phyloP scores from a whole-genome alignment of 2,797 vertebrate species.

The Anguilla obscura region DNA sequence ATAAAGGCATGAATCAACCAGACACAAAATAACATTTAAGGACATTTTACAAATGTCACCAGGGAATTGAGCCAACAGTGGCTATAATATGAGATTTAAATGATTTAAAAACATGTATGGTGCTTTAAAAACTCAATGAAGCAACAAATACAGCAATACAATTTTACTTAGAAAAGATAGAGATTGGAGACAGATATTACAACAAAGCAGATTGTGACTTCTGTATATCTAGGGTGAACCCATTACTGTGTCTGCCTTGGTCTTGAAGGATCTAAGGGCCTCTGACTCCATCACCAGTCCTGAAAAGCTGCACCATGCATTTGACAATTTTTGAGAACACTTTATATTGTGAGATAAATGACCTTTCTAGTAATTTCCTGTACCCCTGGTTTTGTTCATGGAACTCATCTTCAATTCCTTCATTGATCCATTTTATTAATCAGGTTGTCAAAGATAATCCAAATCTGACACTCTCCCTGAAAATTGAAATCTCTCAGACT shows the following conservation, averaged over 20 bases:
- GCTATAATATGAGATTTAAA: not conserved
- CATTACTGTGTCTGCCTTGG: not conserved
- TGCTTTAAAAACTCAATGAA: not conserved
- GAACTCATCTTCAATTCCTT: not conserved
- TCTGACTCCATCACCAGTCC: not conserved
- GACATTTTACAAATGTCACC: not conserved
- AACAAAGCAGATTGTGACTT: not conserved
- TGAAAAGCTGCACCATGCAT: not conserved
- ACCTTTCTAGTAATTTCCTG: not conserved
- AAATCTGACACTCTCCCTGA: not conserved
- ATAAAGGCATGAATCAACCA: not conserved
- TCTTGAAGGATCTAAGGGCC: not conserved
- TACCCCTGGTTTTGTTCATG: not conserved
- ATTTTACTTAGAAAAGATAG: not conserved
- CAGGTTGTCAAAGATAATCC: not conserved
- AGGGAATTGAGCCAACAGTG: not conserved
- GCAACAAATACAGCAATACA: not conserved
- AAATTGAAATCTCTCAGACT: not conserved
- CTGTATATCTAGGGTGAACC: not conserved
- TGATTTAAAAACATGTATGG: not conserved
- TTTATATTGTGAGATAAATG: not conserved
- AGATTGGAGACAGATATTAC: not conserved
- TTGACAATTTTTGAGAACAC: not conserved
- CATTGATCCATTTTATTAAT: not conserved
- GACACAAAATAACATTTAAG: not conserved